Evolutionary conservation across 1,140 invertebrate genomes (phyloP).

Genomic region (Muscidifurax raptorellus): DNA sequence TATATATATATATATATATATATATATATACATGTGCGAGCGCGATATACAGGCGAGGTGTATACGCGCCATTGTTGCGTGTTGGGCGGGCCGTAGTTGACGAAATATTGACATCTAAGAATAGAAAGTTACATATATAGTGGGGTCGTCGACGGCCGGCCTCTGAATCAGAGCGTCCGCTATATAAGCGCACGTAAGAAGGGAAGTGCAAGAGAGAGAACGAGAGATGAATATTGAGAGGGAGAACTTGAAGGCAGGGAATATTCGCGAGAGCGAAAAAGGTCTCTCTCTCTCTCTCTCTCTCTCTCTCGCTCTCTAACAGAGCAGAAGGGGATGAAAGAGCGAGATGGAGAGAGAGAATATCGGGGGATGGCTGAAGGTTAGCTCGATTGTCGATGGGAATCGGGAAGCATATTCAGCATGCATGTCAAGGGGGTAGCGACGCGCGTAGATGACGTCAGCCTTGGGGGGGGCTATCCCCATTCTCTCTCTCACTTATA

Average conservation of each 20-base stretch:
- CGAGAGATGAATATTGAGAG: slow-evolving; percentile 43
- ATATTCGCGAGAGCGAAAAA: slow-evolving; percentile 35
- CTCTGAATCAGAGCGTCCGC: slow-evolving; percentile 32
- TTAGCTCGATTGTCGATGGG: slow-evolving; percentile 53
- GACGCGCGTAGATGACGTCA: slow-evolving; percentile 43
- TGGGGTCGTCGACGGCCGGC: slow-evolving; percentile 49
- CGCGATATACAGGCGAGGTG: neutral
- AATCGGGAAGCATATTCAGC: slow-evolving; percentile 48
- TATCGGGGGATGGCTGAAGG: slow-evolving; percentile 56
- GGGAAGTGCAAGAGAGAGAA: slow-evolving; percentile 37
- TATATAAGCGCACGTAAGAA: slow-evolving; percentile 6
- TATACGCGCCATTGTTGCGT: slow-evolving; percentile 44
- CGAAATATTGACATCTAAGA: slow-evolving; percentile 74
- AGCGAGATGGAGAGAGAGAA: slow-evolving; percentile 38
- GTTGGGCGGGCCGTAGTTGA: slow-evolving; percentile 68
- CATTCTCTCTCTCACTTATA: neutral
- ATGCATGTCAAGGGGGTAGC: slow-evolving; percentile 49
- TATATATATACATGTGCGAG: too few relatives aligned
- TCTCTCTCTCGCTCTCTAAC: slow-evolving; percentile 36
- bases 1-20: too few relatives aligned
- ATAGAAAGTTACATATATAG: slow-evolving; percentile 64
- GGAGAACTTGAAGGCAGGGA: slow-evolving; percentile 43
- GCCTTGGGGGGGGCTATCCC: slow-evolving; percentile 15
- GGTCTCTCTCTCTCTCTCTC: too few relatives aligned
- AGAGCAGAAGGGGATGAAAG: slow-evolving; percentile 39